These are phyloP conservation scores for Drosophila ficusphila DNA, from an alignment of 1,140 invertebrate species.

Conservation along the genomic window DNA sequence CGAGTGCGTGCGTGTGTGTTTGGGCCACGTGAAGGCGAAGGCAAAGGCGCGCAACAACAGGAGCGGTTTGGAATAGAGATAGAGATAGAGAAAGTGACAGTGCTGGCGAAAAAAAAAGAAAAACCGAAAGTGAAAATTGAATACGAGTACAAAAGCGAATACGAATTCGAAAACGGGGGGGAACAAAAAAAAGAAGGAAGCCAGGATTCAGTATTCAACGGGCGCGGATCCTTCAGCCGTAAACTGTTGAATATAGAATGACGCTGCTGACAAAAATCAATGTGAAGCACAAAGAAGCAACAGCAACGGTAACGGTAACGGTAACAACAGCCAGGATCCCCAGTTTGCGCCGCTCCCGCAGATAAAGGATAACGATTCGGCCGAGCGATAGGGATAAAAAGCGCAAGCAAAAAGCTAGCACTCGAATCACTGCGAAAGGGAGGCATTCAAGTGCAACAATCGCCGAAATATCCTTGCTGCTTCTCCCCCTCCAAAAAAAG, in stretches of 20 bases:
- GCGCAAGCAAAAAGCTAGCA: background rate
- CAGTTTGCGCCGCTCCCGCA: slow-evolving; percentile 11
- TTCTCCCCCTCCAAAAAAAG: background rate
- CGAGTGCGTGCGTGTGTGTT: slow-evolving; percentile 27
- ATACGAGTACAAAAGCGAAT: slow-evolving; percentile 4
- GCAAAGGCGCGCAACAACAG: slow-evolving; percentile 72
- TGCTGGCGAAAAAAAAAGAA: slow-evolving; percentile 44
- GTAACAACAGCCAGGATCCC: slow-evolving; percentile 21
- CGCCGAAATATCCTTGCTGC: background rate
- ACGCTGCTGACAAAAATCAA: slow-evolving; percentile 81
- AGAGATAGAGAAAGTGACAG: slow-evolving; percentile 36
- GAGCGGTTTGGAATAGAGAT: slow-evolving; percentile 26
- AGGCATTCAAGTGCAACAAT: slow-evolving; percentile 41
- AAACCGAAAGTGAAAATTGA: slow-evolving; percentile 59
- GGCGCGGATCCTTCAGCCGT: slow-evolving; percentile 36
- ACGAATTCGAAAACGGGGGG: too few relatives aligned
- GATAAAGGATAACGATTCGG: slow-evolving; percentile 2
- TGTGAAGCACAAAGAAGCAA: slow-evolving; percentile 67
- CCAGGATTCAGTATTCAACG: slow-evolving; percentile 9
- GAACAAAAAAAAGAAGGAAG: slow-evolving; percentile 1
- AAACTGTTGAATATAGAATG: slow-evolving; percentile 82
- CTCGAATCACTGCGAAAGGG: background rate
- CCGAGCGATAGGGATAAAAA: background rate
- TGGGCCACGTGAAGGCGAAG: slow-evolving; percentile 75
- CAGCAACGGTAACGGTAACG: slow-evolving; percentile 47